These are phyloP conservation scores for Caradrina clavipalpis DNA, from an alignment of 2,888 invertebrate genomes.

Conservation along the genomic window DNA sequence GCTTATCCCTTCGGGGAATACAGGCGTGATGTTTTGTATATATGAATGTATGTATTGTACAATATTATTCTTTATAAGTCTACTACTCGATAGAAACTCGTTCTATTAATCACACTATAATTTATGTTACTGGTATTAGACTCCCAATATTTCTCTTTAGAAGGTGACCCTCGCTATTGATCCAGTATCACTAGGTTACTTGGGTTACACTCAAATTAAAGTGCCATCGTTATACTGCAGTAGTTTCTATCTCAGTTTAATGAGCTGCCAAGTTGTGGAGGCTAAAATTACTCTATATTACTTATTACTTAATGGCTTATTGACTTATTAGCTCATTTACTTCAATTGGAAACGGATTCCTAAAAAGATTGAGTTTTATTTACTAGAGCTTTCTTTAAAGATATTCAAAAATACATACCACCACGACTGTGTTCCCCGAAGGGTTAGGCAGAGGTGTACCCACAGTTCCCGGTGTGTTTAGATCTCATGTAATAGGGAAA, in stretches of 20 bases:
- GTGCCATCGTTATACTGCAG: constrained; percentile 6
- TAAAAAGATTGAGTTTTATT: not conserved
- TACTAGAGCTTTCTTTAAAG: not conserved
- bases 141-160: constrained; percentile 15
- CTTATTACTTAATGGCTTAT: constrained; percentile 23
- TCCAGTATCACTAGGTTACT: not conserved
- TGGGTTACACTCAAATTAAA: constrained; percentile 17
- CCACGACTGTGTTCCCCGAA: no score
- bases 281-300: constrained; percentile 5
- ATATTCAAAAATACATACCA: no score
- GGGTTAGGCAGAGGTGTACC: no score
- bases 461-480: no score
- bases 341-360: constrained; percentile 11
- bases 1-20: no score
- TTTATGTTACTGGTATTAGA: constrained; percentile 19
- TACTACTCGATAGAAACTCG: no score
- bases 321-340: not conserved
- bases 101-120: constrained; percentile 36
- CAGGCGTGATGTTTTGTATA: no score
- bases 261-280: constrained; percentile 10
- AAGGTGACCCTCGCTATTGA: constrained; percentile 37
- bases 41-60: no score
- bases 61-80: no score
- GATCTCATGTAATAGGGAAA: no score
- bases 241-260: constrained; percentile 15